Evolutionary conservation across 2,113 vertebrate genomes (phyloP).

Genomic region (Sander vitreus): DNA sequence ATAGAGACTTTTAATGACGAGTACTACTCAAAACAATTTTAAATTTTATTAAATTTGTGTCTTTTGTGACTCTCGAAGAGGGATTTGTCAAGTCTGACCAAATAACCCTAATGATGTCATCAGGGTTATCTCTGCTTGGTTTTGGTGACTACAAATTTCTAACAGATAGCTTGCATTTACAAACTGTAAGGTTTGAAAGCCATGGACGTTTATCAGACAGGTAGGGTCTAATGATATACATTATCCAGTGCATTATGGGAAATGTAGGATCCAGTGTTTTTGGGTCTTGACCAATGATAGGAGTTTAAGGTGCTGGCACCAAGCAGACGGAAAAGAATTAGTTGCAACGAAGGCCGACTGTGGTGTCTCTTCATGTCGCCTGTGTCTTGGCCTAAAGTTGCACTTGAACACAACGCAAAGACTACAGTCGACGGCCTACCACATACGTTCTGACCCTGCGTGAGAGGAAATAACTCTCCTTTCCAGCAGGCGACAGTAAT

Average conservation of each 20-base stretch:
- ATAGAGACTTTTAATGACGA: not conserved
- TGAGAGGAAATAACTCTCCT: no score
- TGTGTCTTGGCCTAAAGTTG: no score
- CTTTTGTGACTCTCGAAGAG: not conserved
- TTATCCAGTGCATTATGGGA: not conserved
- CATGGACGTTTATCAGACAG: not conserved
- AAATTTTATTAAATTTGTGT: not conserved
- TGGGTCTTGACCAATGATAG: not conserved
- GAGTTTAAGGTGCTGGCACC: no score
- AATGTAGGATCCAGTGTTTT: not conserved
- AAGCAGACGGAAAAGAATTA: no score
- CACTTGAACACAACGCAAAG: no score
- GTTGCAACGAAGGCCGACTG: no score
- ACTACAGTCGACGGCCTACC: no score
- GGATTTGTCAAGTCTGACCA: not conserved
- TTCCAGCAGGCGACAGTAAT: no score
- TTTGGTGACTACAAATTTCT: not conserved
- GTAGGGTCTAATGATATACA: not conserved
- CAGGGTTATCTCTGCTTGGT: not conserved
- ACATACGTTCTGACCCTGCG: no score
- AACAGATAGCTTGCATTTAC: not conserved
- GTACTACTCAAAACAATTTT: no score
- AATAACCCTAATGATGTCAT: not conserved
- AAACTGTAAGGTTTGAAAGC: no score
- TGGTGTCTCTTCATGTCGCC: no score